These are phyloP conservation scores for Drosophila limbata DNA, from an alignment of 2,888 invertebrate species.

Conservation along the genomic window DNA sequence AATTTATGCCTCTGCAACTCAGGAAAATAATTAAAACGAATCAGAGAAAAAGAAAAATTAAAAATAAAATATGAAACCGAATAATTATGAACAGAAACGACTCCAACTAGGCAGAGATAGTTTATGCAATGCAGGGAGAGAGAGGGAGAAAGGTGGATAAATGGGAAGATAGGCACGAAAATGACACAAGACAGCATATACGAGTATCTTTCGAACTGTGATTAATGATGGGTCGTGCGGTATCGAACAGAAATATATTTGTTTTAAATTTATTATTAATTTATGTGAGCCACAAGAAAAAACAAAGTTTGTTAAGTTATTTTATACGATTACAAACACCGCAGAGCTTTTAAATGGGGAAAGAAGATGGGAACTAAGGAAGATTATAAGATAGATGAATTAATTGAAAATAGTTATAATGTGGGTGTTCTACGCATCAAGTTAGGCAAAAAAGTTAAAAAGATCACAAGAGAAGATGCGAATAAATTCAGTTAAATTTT, in stretches of 20 bases:
- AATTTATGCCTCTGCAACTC: slow-evolving; percentile 77
- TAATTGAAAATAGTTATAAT: background rate
- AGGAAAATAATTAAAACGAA: slow-evolving; percentile 77
- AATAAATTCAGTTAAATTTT: background rate
- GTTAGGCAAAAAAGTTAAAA: too few relatives aligned
- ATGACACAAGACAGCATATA: slow-evolving; percentile 73
- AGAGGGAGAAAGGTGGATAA: background rate
- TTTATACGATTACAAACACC: slow-evolving; percentile 27
- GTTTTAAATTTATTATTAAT: slow-evolving; percentile 79
- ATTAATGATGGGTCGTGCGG: slow-evolving; percentile 77
- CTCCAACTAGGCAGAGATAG: slow-evolving; percentile 42
- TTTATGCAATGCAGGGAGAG: slow-evolving; percentile 34
- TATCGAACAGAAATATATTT: slow-evolving; percentile 70
- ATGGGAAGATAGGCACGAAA: slow-evolving; percentile 38
- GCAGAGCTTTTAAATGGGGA: slow-evolving; percentile 7
- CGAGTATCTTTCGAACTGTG: slow-evolving; percentile 52
- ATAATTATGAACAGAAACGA: slow-evolving; percentile 72
- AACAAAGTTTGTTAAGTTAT: slow-evolving; percentile 19
- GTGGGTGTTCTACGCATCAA: background rate
- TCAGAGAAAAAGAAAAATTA: slow-evolving; percentile 43
- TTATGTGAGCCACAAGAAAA: slow-evolving; percentile 54
- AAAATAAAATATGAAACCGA: slow-evolving; percentile 38
- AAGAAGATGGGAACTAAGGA: too few relatives aligned
- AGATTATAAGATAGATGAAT: background rate
- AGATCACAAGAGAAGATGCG: too few relatives aligned